Percentiles rank a stretch among this genome's conserved stretches.
These are phyloP conservation scores for Habroteleia sp. DNA, from an alignment of 2,888 invertebrate genomes.

Conservation along the genomic window DNA sequence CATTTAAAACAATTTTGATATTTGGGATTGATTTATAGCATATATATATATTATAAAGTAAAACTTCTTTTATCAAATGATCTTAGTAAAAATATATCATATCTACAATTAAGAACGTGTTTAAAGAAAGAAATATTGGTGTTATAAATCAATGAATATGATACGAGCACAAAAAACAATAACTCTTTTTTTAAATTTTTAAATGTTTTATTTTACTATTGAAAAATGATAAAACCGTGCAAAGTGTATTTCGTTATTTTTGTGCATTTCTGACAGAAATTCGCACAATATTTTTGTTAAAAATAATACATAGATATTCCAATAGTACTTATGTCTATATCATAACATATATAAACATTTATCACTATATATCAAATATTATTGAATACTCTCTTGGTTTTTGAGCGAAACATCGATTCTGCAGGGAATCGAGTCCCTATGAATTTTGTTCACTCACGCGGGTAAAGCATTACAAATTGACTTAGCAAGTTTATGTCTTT, in stretches of 20 bases:
- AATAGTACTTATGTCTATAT: slow-evolving; percentile 70
- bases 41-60: no score
- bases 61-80: no score
- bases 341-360: slow-evolving; percentile 80
- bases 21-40: no score
- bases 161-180: slow-evolving; percentile 26
- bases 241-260: slow-evolving; percentile 49
- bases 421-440: background rate
- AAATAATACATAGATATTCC: slow-evolving; percentile 70
- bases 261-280: slow-evolving; percentile 45
- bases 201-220: slow-evolving; percentile 54
- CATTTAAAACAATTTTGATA: no score
- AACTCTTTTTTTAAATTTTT: slow-evolving; percentile 9
- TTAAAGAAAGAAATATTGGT: no score
- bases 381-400: slow-evolving; percentile 46
- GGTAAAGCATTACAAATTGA: slow-evolving; percentile 40
- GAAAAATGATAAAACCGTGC: slow-evolving; percentile 51
- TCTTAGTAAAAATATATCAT: no score
- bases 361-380: slow-evolving; percentile 55
- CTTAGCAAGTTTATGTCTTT: slow-evolving; percentile 43
- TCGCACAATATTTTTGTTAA: slow-evolving; percentile 64
- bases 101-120: no score
- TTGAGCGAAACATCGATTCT: slow-evolving; percentile 14
- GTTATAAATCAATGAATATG: no score
- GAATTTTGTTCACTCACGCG: slow-evolving; percentile 17